Evolutionary conservation across 2,797 vertebrate species (phyloP).

Genomic region (Gallinago nigripennis): DNA sequence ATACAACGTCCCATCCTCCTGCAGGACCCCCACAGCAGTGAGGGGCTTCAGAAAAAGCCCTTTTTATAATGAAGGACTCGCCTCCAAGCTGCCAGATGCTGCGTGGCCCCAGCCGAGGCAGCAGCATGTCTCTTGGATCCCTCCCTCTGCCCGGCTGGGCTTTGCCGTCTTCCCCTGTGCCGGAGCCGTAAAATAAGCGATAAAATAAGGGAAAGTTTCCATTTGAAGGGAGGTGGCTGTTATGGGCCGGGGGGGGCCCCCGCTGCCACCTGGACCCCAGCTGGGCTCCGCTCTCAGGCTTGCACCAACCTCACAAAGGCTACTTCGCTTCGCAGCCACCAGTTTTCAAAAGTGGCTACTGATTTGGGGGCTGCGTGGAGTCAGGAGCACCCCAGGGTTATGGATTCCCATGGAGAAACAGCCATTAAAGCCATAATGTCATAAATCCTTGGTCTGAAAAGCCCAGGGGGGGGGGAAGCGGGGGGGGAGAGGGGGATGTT

Average conservation of each 20-base stretch:
- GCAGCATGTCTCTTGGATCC: neutral
- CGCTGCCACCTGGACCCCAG: neutral
- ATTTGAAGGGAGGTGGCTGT: slow-evolving; percentile 5
- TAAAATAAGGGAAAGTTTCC: slow-evolving; percentile 12
- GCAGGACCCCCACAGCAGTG: neutral
- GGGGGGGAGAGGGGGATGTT: rapidly evolving
- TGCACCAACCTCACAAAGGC: neutral
- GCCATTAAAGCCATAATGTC: neutral
- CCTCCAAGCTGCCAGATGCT: neutral
- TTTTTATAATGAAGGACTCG: rapidly evolving
- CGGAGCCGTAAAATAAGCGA: neutral
- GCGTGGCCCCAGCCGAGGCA: neutral
- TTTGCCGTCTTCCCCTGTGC: neutral
- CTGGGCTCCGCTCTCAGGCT: slow-evolving; percentile 41
- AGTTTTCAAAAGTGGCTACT: neutral
- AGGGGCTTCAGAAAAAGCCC: neutral
- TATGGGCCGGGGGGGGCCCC: neutral
- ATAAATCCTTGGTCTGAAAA: neutral
- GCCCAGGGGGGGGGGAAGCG: rapidly evolving
- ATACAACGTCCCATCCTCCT: neutral
- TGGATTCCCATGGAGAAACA: neutral
- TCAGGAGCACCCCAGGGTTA: rapidly evolving
- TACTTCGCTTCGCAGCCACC: neutral
- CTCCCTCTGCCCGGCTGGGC: neutral
- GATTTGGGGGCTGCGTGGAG: neutral